Conservation (phyloP, 1,140 invertebrate species). For the Heliconius melpomene region DNA sequence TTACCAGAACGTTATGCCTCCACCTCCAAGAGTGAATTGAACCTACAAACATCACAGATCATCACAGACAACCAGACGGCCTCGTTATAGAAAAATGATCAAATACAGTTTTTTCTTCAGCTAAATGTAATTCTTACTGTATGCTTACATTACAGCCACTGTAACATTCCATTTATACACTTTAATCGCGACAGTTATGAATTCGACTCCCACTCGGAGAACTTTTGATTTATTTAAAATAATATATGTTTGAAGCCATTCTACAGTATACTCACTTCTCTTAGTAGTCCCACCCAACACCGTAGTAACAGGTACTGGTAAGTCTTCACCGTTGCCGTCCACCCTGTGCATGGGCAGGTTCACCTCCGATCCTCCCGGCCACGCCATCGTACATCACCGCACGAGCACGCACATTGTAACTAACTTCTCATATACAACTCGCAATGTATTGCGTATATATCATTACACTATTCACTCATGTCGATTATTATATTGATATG, state of each 20-base stretch:
- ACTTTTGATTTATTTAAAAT: too few species aligned
- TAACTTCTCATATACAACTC: background rate
- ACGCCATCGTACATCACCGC: constrained; percentile 64
- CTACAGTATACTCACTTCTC: background rate
- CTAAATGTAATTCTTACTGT: too few species aligned
- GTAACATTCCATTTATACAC: too few species aligned
- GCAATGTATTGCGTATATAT: constrained; percentile 20
- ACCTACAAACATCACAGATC: background rate
- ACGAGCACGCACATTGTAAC: constrained; percentile 32
- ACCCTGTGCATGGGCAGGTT: constrained; percentile 61
- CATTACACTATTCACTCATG: background rate
- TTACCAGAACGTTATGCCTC: background rate
- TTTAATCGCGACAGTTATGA: too few species aligned
- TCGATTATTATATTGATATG: constrained; percentile 20
- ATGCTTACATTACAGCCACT: too few species aligned
- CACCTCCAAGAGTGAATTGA: too few species aligned
- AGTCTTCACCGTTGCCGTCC: constrained; percentile 47
- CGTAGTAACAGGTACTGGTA: constrained; percentile 48
- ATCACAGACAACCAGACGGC: too few species aligned
- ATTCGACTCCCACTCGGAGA: too few species aligned
- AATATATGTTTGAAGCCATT: too few species aligned
- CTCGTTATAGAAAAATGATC: too few species aligned
- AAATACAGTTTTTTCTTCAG: too few species aligned
- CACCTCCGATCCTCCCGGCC: constrained; percentile 68
- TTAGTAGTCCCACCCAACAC: constrained; percentile 43